These are phyloP conservation scores for Peucedramus taeniatus DNA, from an alignment of 2,113 vertebrate genomes.

Conservation along the genomic window DNA sequence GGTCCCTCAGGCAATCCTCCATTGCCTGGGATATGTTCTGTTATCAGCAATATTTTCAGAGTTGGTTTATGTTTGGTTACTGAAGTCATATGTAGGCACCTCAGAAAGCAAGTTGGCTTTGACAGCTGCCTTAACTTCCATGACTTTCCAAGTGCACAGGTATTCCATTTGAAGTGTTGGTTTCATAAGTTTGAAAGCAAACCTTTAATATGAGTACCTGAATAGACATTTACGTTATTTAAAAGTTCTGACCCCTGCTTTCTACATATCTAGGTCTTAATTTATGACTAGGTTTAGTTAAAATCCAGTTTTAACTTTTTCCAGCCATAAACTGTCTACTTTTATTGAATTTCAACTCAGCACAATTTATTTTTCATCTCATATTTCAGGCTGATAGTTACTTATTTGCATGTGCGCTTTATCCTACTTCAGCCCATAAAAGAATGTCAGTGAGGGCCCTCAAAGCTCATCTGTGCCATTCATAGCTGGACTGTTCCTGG, in stretches of 20 bases:
- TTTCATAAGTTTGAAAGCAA: background rate
- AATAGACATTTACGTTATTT: background rate
- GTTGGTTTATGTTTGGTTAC: background rate
- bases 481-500: background rate
- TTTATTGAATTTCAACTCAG: background rate
- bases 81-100: background rate
- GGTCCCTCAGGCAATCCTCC: background rate
- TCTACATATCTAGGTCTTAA: background rate
- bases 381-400: background rate
- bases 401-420: background rate
- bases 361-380: background rate
- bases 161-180: background rate
- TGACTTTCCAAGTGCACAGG: background rate
- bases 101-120: background rate
- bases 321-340: background rate
- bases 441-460: background rate
- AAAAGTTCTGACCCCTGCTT: background rate
- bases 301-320: background rate
- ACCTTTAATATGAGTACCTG: background rate
- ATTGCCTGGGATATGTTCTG: background rate
- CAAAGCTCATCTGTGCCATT: rapidly evolving
- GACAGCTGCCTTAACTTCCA: background rate
- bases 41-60: background rate
- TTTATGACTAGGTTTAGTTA: background rate
- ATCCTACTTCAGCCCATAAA: background rate